Base-by-base conservation (phyloP, 1,140 invertebrate species). In the Phortica variegata region DNA sequence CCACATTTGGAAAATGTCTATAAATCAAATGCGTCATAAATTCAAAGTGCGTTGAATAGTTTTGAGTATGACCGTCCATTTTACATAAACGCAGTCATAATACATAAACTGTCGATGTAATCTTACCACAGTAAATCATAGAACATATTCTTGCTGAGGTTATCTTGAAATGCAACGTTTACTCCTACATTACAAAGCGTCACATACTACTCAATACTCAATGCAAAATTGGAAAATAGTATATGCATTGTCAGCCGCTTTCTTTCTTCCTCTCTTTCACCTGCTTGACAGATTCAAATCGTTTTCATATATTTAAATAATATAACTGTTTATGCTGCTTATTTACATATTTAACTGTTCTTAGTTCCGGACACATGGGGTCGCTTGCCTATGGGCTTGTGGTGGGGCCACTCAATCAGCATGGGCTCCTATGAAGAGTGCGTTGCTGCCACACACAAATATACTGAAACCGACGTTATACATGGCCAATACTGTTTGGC, bases 321-420 rank as follows among this genome's bases (percentile, higher is more conserved):
- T 29, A 12, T 20, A 9, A 17, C n/a, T 7, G 4, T 1, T 31
- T 31, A 29, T 15, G 3, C n/a, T 31, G 10, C 13, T 38, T 44
- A 20, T 29, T 17, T 39, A 5, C 2, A 1, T 32, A 12, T 2
- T 19, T 17, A 4, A 29, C 15, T 9, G 3, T 17, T 38, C 54
- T 4, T 49, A 73, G 70, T 73, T 49, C 65, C 70, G n/a, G 71
- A 74, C 23, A 56, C 70, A 17, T 74, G 71, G 71, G 71, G 71
- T 12, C 70, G 70, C 13, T 18, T 71, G 33, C 71, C 71, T 2
- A 49, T 73, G 9, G 71, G 71, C 18, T 49, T 74, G 31, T 62
- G 73, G 34, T 71, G 66, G 63, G 71, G 71, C 9, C 71, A 74
- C 43, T 32, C 58, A 1, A 62, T 71, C 18, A 73, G 70, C 43